These are phyloP conservation scores for Automeris io DNA, from an alignment of 2,888 invertebrate species.

Conservation along the genomic window DNA sequence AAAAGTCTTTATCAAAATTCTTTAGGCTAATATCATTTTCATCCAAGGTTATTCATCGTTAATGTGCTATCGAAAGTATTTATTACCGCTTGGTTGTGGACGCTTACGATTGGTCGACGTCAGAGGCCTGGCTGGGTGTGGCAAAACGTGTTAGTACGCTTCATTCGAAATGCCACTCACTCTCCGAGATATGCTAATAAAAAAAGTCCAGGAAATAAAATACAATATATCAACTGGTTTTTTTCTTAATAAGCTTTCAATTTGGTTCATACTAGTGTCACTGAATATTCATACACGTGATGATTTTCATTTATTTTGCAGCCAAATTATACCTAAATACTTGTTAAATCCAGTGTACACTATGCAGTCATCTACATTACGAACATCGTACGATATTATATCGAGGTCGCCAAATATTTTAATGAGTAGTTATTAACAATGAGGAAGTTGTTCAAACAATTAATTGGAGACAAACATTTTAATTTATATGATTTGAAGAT, in stretches of 20 bases:
- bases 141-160: constrained; percentile 47
- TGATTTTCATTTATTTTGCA: constrained; percentile 25
- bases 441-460: constrained; percentile 16
- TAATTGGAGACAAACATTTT: background rate
- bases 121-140: constrained; percentile 73
- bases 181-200: constrained; percentile 28
- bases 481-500: background rate
- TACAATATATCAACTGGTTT: constrained; percentile 1
- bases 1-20: too few species aligned
- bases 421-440: constrained; percentile 10
- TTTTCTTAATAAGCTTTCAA: background rate
- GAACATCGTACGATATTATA: constrained; percentile 17
- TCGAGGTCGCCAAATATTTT: constrained; percentile 21
- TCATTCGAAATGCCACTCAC: constrained; percentile 34
- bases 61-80: constrained; percentile 52
- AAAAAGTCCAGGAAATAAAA: constrained; percentile 35
- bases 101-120: constrained; percentile 50
- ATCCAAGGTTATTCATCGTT: constrained; percentile 60
- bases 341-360: constrained; percentile 18
- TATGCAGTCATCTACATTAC: constrained; percentile 16
- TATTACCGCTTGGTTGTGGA: constrained; percentile 50
- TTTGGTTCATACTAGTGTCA: background rate
- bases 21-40: too few species aligned
- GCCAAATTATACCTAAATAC: constrained; percentile 14
- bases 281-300: constrained; percentile 18